phyloP scores from a whole-genome alignment of 2,113 vertebrate species.

The Thinocorus orbignyianus region DNA sequence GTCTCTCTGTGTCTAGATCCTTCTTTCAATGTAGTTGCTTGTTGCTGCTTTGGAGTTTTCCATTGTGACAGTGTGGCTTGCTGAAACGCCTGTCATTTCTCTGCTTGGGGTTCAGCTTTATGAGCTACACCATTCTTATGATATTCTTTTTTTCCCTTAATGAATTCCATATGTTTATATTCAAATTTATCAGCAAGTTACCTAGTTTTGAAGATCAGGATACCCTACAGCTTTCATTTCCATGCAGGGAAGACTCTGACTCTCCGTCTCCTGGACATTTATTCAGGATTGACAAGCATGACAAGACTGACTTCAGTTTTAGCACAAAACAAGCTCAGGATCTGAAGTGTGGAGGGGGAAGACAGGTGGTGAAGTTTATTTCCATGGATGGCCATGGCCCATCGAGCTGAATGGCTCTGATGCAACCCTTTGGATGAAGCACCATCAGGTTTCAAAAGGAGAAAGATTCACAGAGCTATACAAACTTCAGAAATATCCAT shows the following conservation, averaged over 20 bases:
- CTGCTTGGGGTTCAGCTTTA: neutral
- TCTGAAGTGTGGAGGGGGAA: neutral
- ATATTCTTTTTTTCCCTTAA: neutral
- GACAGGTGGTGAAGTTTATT: neutral
- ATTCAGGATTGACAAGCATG: neutral
- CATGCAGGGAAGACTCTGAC: neutral
- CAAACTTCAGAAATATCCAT: neutral
- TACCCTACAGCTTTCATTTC: neutral
- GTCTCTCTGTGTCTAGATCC: neutral
- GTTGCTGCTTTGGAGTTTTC: neutral
- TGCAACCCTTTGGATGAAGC: neutral
- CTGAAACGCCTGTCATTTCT: neutral
- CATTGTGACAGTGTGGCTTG: neutral
- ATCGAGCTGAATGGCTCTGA: neutral
- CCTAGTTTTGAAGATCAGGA: neutral
- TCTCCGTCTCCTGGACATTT: neutral
- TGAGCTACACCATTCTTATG: neutral
- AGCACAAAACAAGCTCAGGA: neutral
- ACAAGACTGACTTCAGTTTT: neutral
- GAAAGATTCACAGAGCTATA: neutral
- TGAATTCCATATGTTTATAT: neutral
- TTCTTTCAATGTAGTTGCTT: neutral
- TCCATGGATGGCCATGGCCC: neutral
- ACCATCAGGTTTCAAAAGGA: neutral
- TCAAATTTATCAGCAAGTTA: neutral